Evolutionary conservation across 2,113 vertebrate species (phyloP).

Genomic region (Spermophilus dauricus): DNA sequence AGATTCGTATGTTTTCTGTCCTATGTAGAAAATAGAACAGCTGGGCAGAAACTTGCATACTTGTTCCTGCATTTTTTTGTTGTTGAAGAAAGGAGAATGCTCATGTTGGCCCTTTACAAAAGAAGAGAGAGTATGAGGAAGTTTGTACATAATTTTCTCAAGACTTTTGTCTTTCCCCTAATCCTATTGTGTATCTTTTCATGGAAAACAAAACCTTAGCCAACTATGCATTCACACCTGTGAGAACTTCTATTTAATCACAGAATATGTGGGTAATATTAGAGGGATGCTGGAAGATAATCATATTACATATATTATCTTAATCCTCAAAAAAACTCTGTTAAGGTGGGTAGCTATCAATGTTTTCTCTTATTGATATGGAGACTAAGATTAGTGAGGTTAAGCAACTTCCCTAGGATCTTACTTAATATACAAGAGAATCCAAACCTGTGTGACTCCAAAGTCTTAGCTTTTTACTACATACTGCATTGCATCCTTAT

Average conservation of each 20-base stretch:
- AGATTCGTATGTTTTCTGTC: too few relatives aligned
- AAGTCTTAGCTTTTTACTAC: neutral
- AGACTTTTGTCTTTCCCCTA: neutral
- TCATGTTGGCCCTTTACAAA: neutral
- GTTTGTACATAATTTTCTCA: slow-evolving; percentile 10
- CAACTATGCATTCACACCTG: neutral
- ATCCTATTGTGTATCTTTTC: neutral
- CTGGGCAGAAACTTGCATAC: neutral
- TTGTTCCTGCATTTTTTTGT: neutral
- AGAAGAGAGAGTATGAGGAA: neutral
- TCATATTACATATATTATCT: neutral
- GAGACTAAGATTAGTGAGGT: slow-evolving; percentile 20
- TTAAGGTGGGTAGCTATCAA: neutral
- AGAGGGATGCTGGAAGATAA: neutral
- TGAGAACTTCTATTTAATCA: neutral
- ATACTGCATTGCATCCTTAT: neutral
- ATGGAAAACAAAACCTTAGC: neutral
- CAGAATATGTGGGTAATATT: slow-evolving; percentile 18
- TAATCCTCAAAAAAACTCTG: slow-evolving; percentile 34
- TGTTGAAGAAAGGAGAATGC: slow-evolving; percentile 5
- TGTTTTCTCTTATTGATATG: slow-evolving; percentile 32
- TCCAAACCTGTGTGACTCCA: slow-evolving; percentile 16
- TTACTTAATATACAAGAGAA: neutral
- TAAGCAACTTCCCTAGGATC: neutral
- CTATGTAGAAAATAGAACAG: too few relatives aligned